phyloP scores from a whole-genome alignment of 2,888 invertebrate species.

The Zygaena filipendulae region DNA sequence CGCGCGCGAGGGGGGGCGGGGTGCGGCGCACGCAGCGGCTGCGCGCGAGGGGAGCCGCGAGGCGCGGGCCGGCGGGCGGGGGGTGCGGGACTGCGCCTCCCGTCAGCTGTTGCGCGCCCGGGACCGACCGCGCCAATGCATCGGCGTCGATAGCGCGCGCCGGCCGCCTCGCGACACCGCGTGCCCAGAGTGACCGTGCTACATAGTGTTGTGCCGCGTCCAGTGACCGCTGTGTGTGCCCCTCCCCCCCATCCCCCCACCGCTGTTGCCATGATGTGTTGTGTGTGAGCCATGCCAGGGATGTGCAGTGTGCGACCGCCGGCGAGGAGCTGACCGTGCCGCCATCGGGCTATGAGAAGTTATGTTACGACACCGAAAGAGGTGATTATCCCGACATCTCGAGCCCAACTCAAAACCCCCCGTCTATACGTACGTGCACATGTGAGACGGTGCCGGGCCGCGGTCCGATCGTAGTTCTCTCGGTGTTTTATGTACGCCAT shows the following conservation, averaged over 20 bases:
- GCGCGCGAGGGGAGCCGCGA: conserved; percentile 29
- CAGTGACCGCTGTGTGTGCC: conserved; percentile 23
- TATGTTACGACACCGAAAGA: conserved; percentile 64
- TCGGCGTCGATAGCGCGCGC: conserved; percentile 54
- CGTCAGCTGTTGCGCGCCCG: conserved; percentile 67
- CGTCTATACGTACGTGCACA: no score
- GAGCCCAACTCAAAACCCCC: conserved; percentile 47
- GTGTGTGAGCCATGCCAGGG: conserved; percentile 44
- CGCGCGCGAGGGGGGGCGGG: conserved; percentile 27
- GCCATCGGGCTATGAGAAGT: conserved; percentile 57
- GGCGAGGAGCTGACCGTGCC: conserved; percentile 55
- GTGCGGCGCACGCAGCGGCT: conserved; percentile 52
- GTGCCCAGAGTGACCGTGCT: conserved; percentile 26
- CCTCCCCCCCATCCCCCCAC: no score
- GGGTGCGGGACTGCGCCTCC: conserved; percentile 48
- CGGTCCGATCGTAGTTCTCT: no score
- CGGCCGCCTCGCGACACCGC: conserved; percentile 35
- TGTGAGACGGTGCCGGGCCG: no score
- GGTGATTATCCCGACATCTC: conserved; percentile 64
- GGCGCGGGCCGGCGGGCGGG: conserved; percentile 23
- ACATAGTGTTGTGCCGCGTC: conserved; percentile 40
- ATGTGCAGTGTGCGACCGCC: conserved; percentile 41
- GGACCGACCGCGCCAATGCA: conserved; percentile 61
- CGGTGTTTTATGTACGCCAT: conserved; percentile 25
- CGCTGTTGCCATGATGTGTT: conserved; percentile 19